These are phyloP conservation scores for Hermodice carunculata DNA, from an alignment of 2,888 invertebrate species.

Conservation along the genomic window DNA sequence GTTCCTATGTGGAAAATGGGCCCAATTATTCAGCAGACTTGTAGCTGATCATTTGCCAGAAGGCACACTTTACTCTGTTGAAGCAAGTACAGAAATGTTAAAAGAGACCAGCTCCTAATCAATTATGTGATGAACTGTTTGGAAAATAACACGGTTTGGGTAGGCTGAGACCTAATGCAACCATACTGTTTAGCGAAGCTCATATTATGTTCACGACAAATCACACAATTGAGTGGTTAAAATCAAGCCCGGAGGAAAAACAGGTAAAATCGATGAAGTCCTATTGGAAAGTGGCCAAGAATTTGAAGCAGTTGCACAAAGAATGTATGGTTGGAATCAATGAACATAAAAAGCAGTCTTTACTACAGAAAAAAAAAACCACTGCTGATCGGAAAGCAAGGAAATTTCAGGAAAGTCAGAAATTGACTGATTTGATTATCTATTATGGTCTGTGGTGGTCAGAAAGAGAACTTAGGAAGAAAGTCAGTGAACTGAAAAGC, in stretches of 20 bases:
- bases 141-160: no score
- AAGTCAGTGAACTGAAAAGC: background rate
- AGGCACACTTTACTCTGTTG: background rate
- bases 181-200: no score
- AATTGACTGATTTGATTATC: background rate
- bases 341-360: background rate
- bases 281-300: no score
- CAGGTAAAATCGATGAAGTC: no score
- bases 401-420: background rate
- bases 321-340: no score
- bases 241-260: no score
- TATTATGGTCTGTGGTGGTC: background rate
- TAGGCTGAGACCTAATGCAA: no score
- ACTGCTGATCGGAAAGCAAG: background rate
- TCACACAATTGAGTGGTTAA: no score
- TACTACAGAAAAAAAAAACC: background rate
- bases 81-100: background rate
- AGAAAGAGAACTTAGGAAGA: background rate
- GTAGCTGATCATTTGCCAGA: background rate
- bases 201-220: no score
- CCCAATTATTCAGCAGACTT: background rate
- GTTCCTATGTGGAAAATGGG: background rate
- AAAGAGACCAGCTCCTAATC: background rate
- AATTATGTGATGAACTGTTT: background rate
- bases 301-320: no score